Evolutionary conservation across 1,140 invertebrate genomes (phyloP), one percentile per base, ranked within the genome.

Genomic region (Macrobrachium nipponense): DNA sequence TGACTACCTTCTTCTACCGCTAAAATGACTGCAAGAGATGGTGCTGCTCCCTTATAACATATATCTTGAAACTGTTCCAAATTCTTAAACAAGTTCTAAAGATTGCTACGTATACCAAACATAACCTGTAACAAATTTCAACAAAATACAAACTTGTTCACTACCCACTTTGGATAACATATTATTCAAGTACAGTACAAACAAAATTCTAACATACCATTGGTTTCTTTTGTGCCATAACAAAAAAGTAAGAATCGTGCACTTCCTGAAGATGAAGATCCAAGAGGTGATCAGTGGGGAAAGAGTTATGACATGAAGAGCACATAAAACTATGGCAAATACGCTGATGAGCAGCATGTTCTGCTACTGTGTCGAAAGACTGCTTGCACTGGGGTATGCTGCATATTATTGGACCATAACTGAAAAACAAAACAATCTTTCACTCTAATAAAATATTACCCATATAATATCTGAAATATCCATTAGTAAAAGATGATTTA

Each of bases 191-290:
- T 18, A 23, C 43, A 44, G 44, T 36, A 27, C 44, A 44, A 77
- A 77, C 20, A 8, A 23, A 44, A 23, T 43, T 20, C 18, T 18
- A 27, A 86, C 77, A 72, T 44, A 86, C 84, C 84, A 73, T 72
- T 43, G 77, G 77, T 12, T 64, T 70, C 27, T 61, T 86, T 62
- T 73, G 66, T 27, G 84, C 84, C 84, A 86, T 86, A n/a, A 86
- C 51, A 18, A 80, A 68, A 79, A 86, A 86, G 7, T 80, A 61
- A 12, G 84, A 76, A 27, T 86, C 84, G 27, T 86, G 84, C 23
- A 44, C 77, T 36, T 86, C 84, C 6, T 80, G 68, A 44, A 86
- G 68, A 27, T 86, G 84, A 23, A 86, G 84, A 27, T 86, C 84
- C 11, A 86, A 59, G 7, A 86, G 18, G 23, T 86, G 84, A 58